Percentiles rank a stretch among this genome's conserved stretches.
Conservation (phyloP, 2,113 vertebrate genomes). For the Hystrix cristata region DNA sequence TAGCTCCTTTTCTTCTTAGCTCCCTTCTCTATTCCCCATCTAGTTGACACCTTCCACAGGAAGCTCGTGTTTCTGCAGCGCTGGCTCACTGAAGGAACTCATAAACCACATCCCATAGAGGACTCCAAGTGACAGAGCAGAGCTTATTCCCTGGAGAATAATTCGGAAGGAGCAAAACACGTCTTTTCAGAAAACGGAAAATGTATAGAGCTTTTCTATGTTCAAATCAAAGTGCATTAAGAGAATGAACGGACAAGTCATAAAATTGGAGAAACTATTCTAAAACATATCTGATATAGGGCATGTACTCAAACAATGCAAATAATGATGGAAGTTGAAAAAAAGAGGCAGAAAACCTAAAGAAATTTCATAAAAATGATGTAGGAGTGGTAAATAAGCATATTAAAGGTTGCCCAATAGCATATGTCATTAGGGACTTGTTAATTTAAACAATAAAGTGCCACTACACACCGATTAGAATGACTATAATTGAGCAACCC, state of each 20-base stretch:
- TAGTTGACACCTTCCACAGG: not conserved
- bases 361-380: not conserved
- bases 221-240: slow-evolving; percentile 11
- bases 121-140: not conserved
- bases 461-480: not conserved
- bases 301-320: not conserved
- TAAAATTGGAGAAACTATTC: not conserved
- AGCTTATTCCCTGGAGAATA: not conserved
- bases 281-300: not conserved
- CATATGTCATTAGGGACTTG: not conserved
- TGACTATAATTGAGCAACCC: not conserved
- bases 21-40: not conserved
- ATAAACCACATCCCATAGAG: too few species aligned
- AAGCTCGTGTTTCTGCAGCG: not conserved
- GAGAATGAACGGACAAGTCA: not conserved
- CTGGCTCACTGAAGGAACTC: not conserved
- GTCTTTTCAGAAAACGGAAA: not conserved
- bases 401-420: not conserved
- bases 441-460: not conserved
- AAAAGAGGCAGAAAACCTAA: not conserved
- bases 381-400: not conserved
- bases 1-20: not conserved
- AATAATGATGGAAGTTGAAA: not conserved
- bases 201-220: not conserved
- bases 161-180: not conserved